phyloP scores from a whole-genome alignment of 2,797 vertebrate genomes.

The Lepidocolaptes lacrymiger region DNA sequence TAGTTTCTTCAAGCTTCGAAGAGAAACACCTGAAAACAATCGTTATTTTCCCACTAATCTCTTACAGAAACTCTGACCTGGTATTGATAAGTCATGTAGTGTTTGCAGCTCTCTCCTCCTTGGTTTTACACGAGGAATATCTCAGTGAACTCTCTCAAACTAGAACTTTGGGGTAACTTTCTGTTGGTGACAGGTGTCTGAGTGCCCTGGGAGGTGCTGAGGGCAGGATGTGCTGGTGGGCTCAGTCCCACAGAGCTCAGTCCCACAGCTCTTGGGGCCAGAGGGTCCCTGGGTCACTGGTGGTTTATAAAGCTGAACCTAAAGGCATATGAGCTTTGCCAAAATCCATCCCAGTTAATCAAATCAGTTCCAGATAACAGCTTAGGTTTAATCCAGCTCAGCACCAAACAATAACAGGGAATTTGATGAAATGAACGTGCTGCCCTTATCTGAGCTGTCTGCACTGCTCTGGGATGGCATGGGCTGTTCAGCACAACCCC shows the following conservation, averaged over 20 bases:
- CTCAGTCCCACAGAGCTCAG: too few species aligned
- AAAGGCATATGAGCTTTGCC: not conserved
- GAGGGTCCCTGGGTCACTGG: not conserved
- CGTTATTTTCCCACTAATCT: not conserved
- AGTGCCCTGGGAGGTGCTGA: not conserved
- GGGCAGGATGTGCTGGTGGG: not conserved
- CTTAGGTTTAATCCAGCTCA: slow-evolving; percentile 38
- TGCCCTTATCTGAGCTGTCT: not conserved
- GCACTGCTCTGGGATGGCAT: not conserved
- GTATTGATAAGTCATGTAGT: not conserved
- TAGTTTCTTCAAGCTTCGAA: not conserved
- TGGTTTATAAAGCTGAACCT: not conserved
- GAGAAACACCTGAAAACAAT: not conserved
- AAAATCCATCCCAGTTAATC: not conserved
- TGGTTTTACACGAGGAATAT: not conserved
- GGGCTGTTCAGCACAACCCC: not conserved
- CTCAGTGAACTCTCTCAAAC: not conserved
- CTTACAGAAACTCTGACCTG: not conserved
- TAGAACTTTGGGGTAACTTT: not conserved
- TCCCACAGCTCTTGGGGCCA: not conserved
- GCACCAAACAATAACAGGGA: not conserved
- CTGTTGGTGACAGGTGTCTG: not conserved
- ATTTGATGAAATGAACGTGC: not conserved
- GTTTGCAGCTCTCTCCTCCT: not conserved
- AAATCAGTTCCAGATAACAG: slow-evolving; percentile 23